A percentile compares a stretch with the other conserved stretches of the same genome.
Conservation (phyloP, 2,888 invertebrate genomes). For the Seira sanloemensis region DNA sequence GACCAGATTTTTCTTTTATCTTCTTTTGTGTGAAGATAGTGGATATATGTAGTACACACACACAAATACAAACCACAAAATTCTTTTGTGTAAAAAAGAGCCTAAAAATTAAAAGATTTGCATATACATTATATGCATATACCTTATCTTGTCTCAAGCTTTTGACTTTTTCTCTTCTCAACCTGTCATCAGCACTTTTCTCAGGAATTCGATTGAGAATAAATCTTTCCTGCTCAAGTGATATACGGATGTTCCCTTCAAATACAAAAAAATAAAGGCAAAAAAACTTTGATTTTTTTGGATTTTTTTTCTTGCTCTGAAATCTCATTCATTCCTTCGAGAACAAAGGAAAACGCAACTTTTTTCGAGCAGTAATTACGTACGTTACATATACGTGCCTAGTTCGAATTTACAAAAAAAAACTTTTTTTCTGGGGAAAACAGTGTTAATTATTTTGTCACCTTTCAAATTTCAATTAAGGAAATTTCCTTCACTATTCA, state of each 20-base stretch:
- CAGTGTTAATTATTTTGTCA: slow-evolving; percentile 34
- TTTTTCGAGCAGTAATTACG: neutral
- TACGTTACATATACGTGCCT: neutral
- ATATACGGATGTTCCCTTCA: neutral
- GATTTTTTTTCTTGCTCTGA: neutral
- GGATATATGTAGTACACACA: too few relatives aligned
- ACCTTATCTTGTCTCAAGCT: too few relatives aligned
- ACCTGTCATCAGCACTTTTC: slow-evolving; percentile 55
- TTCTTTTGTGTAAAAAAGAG: too few relatives aligned
- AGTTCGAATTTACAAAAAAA: neutral
- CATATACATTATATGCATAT: too few relatives aligned
- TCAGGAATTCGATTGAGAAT: slow-evolving; percentile 50
- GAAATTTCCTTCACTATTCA: too few relatives aligned
- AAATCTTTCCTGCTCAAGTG: slow-evolving; percentile 22
- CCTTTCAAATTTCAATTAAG: slow-evolving; percentile 30
- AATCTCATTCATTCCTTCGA: neutral
- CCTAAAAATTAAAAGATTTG: too few relatives aligned
- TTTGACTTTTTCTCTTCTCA: slow-evolving; percentile 31
- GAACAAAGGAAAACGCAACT: neutral
- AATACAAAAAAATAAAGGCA: neutral
- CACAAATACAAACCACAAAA: too few relatives aligned
- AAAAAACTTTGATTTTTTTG: neutral
- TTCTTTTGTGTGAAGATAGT: too few relatives aligned
- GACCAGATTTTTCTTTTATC: too few relatives aligned
- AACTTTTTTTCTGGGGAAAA: neutral